These are phyloP conservation scores for Heliconius hortense DNA, from an alignment of 2,888 invertebrate species.

Conservation along the genomic window DNA sequence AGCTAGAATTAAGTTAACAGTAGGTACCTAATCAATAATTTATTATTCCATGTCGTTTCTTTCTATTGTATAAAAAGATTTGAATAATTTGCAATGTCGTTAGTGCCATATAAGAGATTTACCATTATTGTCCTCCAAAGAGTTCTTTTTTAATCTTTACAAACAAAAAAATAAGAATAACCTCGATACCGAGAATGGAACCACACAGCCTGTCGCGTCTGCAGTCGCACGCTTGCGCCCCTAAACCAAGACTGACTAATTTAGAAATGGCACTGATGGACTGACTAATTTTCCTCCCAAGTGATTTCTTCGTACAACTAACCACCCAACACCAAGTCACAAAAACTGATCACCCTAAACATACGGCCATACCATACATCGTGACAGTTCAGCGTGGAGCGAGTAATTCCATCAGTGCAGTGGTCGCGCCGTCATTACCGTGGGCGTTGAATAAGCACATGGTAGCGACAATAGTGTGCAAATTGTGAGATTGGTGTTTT, in stretches of 20 bases:
- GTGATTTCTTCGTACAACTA: neutral
- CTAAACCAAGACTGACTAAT: too few species aligned
- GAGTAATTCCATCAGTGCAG: conserved; percentile 36
- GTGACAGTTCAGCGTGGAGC: conserved; percentile 33
- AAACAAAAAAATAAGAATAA: too few species aligned
- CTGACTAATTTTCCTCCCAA: neutral
- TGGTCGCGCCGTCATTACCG: conserved; percentile 32
- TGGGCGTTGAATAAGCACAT: conserved; percentile 29
- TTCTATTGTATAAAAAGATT: too few species aligned
- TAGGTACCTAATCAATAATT: too few species aligned
- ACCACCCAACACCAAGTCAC: neutral
- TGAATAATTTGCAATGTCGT: too few species aligned
- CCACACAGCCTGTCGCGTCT: too few species aligned
- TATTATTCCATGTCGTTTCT: neutral
- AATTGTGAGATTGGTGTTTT: conserved; percentile 12
- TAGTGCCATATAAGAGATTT: too few species aligned
- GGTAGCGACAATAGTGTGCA: conserved; percentile 28
- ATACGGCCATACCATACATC: conserved; percentile 23
- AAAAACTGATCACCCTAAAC: neutral
- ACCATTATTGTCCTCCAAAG: too few species aligned
- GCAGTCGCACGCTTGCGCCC: too few species aligned
- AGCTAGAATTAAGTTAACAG: neutral
- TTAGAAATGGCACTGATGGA: too few species aligned
- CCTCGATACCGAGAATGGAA: too few species aligned
- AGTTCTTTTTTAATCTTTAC: too few species aligned